Percentiles rank a stretch among this genome's conserved stretches.
These are phyloP conservation scores for Columba livia DNA, from an alignment of 2,113 vertebrate species.

Conservation along the genomic window DNA sequence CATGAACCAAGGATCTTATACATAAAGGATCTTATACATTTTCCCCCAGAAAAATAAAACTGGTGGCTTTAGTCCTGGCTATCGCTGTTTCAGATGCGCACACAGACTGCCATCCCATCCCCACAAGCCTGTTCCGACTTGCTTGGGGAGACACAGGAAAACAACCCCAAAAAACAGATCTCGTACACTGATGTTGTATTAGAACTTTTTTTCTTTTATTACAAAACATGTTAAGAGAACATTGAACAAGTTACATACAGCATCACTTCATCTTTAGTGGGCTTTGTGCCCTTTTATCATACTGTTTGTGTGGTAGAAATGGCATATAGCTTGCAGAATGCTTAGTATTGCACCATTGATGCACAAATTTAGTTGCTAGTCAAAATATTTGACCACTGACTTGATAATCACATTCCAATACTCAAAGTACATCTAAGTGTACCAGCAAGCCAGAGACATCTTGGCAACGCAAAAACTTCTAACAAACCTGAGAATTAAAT, in stretches of 20 bases:
- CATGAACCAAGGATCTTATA: background rate
- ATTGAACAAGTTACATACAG: constrained; percentile 69
- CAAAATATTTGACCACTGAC: constrained; percentile 54
- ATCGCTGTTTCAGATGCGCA: background rate
- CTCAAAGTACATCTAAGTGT: constrained; percentile 31
- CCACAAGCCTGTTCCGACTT: background rate
- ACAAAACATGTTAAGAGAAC: constrained; percentile 72
- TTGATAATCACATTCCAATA: constrained; percentile 43
- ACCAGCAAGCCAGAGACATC: constrained; percentile 55
- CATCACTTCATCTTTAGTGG: constrained; percentile 41
- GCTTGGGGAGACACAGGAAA: background rate
- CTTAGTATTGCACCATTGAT: constrained; percentile 58
- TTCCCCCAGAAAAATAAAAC: background rate
- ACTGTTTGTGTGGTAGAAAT: constrained; percentile 62
- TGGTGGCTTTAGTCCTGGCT: background rate
- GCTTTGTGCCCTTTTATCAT: constrained; percentile 41
- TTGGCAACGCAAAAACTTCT: constrained; percentile 23
- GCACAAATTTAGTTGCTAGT: constrained; percentile 50
- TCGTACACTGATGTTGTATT: constrained; percentile 17
- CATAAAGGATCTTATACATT: no score
- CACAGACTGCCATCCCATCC: background rate
- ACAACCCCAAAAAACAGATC: background rate
- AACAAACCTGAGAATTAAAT: constrained; percentile 47
- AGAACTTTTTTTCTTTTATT: constrained; percentile 63
- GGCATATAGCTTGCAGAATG: constrained; percentile 58